Evolutionary conservation across 2,797 vertebrate genomes (phyloP).

Genomic region (Lepus oiostolus): DNA sequence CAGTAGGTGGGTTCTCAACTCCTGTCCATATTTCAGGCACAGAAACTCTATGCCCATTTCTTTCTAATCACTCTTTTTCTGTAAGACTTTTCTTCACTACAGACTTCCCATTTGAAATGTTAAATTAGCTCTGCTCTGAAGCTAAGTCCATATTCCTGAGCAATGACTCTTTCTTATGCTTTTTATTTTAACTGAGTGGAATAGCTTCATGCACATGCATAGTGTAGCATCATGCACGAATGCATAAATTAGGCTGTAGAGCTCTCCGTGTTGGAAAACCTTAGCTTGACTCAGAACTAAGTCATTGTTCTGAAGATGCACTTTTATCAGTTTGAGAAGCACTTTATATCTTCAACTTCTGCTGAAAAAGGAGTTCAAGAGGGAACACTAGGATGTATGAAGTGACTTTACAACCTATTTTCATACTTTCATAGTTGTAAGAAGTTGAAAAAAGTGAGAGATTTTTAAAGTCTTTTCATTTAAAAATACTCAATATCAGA

Average conservation of each 20-base stretch:
- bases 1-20: neutral
- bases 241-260: neutral
- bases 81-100: neutral
- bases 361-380: conserved; percentile 25
- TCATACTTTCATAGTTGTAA: conserved; percentile 21
- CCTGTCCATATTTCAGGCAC: neutral
- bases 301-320: conserved; percentile 38
- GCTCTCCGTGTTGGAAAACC: neutral
- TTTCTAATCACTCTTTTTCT: neutral
- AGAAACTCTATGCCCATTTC: neutral
- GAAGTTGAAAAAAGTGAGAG: conserved; percentile 16
- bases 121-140: neutral
- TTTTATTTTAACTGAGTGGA: conserved; percentile 16
- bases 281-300: conserved; percentile 60
- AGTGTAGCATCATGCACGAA: neutral
- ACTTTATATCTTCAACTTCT: conserved; percentile 53
- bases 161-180: neutral
- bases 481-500: neutral
- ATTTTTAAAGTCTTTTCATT: conserved; percentile 25
- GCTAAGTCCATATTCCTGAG: neutral
- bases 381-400: conserved; percentile 13
- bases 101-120: conserved; percentile 23
- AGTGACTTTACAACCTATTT: conserved; percentile 56
- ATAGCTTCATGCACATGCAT: neutral
- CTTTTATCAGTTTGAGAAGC: conserved; percentile 59